phyloP scores from a whole-genome alignment of 2,113 vertebrate species.

The Pseudopipra pipra region DNA sequence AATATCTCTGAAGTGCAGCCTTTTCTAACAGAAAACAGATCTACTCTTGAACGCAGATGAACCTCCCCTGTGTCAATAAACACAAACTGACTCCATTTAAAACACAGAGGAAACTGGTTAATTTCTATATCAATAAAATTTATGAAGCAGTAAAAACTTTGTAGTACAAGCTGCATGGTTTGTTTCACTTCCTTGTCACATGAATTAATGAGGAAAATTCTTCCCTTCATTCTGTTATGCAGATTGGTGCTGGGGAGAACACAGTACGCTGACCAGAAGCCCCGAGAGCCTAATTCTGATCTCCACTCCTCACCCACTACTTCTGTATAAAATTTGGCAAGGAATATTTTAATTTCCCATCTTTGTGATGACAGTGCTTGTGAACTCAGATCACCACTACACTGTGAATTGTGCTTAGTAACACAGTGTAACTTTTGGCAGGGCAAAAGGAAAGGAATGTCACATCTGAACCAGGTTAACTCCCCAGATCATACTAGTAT shows the following conservation, averaged over 20 bases:
- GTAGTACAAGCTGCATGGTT: conserved; percentile 28
- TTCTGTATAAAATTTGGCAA: neutral
- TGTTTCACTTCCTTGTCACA: conserved; percentile 34
- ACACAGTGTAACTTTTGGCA: neutral
- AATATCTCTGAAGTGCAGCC: neutral
- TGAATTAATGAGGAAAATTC: conserved; percentile 9
- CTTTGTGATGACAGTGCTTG: neutral
- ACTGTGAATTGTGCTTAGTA: neutral
- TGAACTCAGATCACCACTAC: rapidly evolving
- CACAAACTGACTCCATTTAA: conserved; percentile 7
- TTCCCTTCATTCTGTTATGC: neutral
- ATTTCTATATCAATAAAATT: conserved; percentile 62
- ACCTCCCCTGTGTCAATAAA: conserved; percentile 12
- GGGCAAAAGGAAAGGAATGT: neutral
- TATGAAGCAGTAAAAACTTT: conserved; percentile 49
- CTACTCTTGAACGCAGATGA: neutral
- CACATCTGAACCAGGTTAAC: neutral
- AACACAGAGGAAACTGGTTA: conserved; percentile 38
- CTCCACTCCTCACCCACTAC: neutral
- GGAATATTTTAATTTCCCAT: neutral
- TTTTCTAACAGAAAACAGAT: conserved; percentile 38
- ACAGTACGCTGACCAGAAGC: neutral
- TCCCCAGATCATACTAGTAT: neutral
- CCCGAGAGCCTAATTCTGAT: neutral
- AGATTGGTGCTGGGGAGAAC: neutral